phyloP scores from a whole-genome alignment of 1,140 invertebrate species.

The Hyphantria cunea region DNA sequence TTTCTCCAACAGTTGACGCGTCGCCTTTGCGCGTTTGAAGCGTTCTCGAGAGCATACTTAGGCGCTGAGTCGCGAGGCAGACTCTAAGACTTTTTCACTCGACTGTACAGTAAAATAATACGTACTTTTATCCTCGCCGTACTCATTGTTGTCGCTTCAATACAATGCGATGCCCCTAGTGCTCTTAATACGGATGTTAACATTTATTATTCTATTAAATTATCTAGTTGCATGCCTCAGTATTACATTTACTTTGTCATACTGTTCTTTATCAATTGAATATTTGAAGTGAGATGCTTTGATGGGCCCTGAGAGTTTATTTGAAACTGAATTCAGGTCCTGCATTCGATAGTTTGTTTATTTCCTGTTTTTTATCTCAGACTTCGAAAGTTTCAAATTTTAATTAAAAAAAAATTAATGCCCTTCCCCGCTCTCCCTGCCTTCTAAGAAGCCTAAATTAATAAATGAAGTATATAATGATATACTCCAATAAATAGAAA shows the following conservation, averaged over 20 bases:
- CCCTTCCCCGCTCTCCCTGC: no score
- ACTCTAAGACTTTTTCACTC: slow-evolving; percentile 51
- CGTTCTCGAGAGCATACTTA: slow-evolving; percentile 37
- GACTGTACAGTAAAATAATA: slow-evolving; percentile 70
- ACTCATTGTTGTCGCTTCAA: slow-evolving; percentile 65
- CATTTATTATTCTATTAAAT: slow-evolving; percentile 77
- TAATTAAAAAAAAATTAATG: no score
- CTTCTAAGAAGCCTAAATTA: no score
- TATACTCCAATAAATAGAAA: no score
- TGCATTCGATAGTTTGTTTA: no score
- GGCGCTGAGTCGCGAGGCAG: slow-evolving; percentile 30
- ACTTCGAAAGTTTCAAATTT: no score
- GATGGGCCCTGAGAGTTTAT: background rate
- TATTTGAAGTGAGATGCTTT: slow-evolving; percentile 6
- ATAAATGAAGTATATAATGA: no score
- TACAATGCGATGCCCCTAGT: slow-evolving; percentile 68
- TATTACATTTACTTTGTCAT: slow-evolving; percentile 21
- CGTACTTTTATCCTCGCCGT: slow-evolving; percentile 60
- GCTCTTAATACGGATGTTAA: slow-evolving; percentile 77
- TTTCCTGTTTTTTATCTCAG: no score
- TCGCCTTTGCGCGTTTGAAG: slow-evolving; percentile 42
- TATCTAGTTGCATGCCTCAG: slow-evolving; percentile 25
- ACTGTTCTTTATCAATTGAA: slow-evolving; percentile 13
- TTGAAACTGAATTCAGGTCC: no score
- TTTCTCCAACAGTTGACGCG: slow-evolving; percentile 25